A percentile compares a stretch with the other conserved stretches of the same genome.
phyloP scores from a whole-genome alignment of 2,888 invertebrate genomes.

The Mesorhabditis sp. region DNA sequence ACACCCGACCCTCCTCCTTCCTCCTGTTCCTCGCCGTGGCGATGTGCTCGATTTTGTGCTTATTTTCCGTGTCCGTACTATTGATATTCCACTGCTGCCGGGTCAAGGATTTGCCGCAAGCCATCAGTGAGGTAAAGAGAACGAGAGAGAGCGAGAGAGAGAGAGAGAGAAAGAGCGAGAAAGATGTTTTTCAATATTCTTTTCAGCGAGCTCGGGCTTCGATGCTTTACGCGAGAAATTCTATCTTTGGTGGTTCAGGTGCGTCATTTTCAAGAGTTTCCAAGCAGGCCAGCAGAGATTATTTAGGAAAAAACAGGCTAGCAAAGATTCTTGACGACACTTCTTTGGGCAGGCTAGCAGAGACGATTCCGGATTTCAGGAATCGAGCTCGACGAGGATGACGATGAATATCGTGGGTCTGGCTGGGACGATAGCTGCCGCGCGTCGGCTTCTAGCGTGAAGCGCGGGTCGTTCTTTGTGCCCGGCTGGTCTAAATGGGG shows the following conservation, averaged over 20 bases:
- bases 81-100: constrained; percentile 6
- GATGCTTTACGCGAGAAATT: neutral
- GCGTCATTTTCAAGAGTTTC: neutral
- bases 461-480: neutral
- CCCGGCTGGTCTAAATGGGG: neutral
- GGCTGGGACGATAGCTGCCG: neutral
- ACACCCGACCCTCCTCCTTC: constrained; percentile 2
- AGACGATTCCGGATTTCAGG: neutral
- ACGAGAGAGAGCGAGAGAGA: neutral
- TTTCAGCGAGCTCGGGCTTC: neutral
- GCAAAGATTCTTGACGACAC: too few species aligned
- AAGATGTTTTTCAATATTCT: neutral
- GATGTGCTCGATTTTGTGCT: neutral
- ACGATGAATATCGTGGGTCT: neutral
- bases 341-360: too few species aligned
- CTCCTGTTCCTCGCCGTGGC: neutral
- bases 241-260: constrained; percentile 2
- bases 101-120: neutral
- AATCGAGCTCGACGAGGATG: neutral
- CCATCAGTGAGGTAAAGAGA: neutral
- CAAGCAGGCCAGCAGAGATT: too few species aligned
- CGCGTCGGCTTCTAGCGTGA: neutral
- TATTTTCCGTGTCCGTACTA: neutral
- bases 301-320: too few species aligned
- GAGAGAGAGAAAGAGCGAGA: neutral